Percentiles rank a stretch among this genome's conserved stretches.
These are phyloP conservation scores for Diadema setosum DNA, from an alignment of 35 echinoderm and acorn worm genomes.

Conservation along the genomic window DNA sequence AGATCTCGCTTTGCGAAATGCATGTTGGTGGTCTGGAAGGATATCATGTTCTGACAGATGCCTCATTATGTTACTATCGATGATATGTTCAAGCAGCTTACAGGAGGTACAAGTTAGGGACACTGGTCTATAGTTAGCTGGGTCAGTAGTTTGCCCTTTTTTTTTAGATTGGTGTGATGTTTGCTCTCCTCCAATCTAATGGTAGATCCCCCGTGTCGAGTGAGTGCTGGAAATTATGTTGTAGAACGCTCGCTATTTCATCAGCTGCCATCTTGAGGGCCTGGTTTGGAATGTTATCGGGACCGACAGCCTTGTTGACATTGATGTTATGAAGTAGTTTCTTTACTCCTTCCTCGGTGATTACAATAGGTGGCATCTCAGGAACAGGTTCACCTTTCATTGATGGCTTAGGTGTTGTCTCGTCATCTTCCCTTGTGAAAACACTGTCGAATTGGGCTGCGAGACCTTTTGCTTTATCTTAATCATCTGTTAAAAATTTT, in stretches of 20 bases:
- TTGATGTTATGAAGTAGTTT: not conserved
- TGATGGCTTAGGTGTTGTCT: not conserved
- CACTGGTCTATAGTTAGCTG: constrained; percentile 37
- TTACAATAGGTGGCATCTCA: not conserved
- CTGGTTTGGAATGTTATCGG: constrained; percentile 5
- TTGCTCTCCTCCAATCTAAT: constrained; percentile 50
- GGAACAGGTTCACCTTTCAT: not conserved
- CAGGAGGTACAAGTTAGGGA: constrained; percentile 47
- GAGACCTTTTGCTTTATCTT: constrained; percentile 2
- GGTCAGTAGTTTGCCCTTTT: constrained; percentile 30
- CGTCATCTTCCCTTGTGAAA: constrained; percentile 4
- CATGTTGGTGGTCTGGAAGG: constrained; percentile 43
- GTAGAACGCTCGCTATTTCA: constrained; percentile 27
- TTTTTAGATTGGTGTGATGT: constrained; percentile 61
- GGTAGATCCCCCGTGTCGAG: constrained; percentile 22
- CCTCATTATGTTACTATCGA: not conserved
- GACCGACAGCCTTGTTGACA: constrained; percentile 21
- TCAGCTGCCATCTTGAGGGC: constrained; percentile 13
- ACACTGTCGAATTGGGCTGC: not conserved
- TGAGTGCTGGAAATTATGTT: not conserved
- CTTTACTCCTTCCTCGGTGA: not conserved
- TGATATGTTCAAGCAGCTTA: constrained; percentile 6
- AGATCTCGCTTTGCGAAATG: constrained; percentile 21
- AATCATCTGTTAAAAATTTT: not conserved
- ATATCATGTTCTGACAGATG: constrained; percentile 48